These are phyloP conservation scores for Dorcus parallelipipedus DNA, from an alignment of 2,888 invertebrate genomes.

Conservation along the genomic window DNA sequence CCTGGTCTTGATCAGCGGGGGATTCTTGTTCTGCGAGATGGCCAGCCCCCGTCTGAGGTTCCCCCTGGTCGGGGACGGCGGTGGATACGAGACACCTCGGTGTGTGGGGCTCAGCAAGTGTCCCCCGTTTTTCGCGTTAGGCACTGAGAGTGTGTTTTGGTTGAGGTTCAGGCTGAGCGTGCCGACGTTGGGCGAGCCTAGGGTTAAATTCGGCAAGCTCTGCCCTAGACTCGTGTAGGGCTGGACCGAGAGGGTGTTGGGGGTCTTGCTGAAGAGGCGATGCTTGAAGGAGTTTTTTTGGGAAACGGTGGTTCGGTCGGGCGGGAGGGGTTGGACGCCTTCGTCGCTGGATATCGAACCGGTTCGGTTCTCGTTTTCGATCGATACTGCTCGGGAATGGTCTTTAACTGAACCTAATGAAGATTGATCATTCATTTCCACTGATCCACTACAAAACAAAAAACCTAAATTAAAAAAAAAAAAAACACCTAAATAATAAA, in stretches of 20 bases:
- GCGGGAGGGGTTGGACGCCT: constrained; percentile 50
- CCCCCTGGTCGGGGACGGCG: constrained; percentile 70
- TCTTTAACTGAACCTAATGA: constrained; percentile 50
- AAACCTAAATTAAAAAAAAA: neutral
- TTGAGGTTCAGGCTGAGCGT: constrained; percentile 41
- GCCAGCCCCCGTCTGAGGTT: constrained; percentile 65
- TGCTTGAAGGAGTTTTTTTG: constrained; percentile 46
- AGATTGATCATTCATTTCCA: constrained; percentile 63
- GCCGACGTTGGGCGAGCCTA: constrained; percentile 46
- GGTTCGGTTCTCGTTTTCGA: constrained; percentile 61
- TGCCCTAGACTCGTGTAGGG: constrained; percentile 69
- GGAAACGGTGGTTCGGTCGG: constrained; percentile 48
- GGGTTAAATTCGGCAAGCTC: constrained; percentile 73
- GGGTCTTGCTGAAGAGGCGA: constrained; percentile 50
- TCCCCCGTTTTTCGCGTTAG: constrained; percentile 48
- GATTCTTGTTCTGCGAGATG: constrained; percentile 73
- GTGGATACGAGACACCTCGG: constrained; percentile 78
- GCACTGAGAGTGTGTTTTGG: constrained; percentile 57
- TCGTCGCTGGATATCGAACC: constrained; percentile 66
- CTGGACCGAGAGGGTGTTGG: constrained; percentile 74
- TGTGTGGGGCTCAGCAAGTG: constrained; percentile 58
- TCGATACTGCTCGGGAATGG: constrained; percentile 57
- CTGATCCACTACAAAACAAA: constrained; percentile 55
- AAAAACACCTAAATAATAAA: neutral
- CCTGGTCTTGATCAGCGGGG: constrained; percentile 77